phyloP scores from a whole-genome alignment of 2,113 vertebrate species.

The Stictonetta naevosa region DNA sequence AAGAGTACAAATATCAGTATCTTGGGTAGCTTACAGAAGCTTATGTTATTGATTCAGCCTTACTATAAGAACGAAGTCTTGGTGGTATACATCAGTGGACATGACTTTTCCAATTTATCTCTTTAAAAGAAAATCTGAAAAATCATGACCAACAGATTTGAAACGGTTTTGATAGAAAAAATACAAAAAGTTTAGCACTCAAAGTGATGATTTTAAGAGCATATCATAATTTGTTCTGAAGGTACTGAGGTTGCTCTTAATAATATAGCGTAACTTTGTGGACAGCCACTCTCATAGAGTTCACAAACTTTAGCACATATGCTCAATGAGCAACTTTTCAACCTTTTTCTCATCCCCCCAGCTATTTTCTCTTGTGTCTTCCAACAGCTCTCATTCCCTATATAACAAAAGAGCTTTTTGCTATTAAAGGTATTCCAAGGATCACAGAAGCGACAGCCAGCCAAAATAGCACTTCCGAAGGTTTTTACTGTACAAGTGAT shows the following conservation, averaged over 20 bases:
- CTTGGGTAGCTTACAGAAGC: not conserved
- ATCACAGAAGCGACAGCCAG: not conserved
- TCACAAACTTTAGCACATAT: not conserved
- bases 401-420: not conserved
- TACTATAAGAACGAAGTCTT: not conserved
- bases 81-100: not conserved
- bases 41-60: not conserved
- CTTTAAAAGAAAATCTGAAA: not conserved
- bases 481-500: not conserved
- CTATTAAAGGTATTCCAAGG: not conserved
- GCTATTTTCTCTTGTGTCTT: not conserved
- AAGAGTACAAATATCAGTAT: not conserved
- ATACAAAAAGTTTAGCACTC: not conserved
- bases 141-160: not conserved
- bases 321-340: not conserved
- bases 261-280: not conserved
- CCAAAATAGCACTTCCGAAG: not conserved
- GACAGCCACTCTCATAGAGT: not conserved
- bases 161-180: not conserved
- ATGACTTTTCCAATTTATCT: not conserved
- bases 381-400: not conserved
- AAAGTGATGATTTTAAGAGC: not conserved
- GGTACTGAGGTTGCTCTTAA: not conserved
- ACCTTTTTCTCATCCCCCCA: not conserved
- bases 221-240: not conserved